These are phyloP conservation scores for Pocillopora damicornis DNA, from an alignment of 64 coral and sea anemone genomes.

Conservation along the genomic window DNA sequence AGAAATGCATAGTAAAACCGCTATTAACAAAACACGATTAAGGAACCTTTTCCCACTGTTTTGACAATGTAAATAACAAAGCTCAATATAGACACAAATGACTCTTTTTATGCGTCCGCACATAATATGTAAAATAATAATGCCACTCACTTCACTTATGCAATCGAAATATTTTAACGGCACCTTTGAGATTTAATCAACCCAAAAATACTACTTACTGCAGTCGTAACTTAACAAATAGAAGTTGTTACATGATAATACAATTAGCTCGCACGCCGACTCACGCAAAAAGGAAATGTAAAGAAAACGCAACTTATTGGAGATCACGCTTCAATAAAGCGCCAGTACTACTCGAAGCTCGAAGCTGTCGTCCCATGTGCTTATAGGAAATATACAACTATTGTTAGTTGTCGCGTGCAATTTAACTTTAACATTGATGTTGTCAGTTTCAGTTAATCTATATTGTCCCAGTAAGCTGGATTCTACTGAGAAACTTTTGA, in stretches of 20 bases:
- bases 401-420: slow-evolving; percentile 34
- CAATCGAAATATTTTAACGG: background rate
- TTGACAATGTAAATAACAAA: slow-evolving; percentile 14
- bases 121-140: background rate
- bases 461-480: slow-evolving; percentile 26
- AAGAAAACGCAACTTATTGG: background rate
- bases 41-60: slow-evolving; percentile 1
- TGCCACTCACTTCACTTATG: background rate
- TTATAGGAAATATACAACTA: background rate
- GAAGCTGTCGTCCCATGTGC: background rate
- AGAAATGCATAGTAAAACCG: slow-evolving; percentile 16
- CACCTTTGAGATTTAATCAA: background rate
- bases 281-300: slow-evolving; percentile 32
- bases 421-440: slow-evolving; percentile 37
- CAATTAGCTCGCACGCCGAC: background rate
- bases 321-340: slow-evolving; percentile 29
- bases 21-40: slow-evolving; percentile 41
- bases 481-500: slow-evolving; percentile 34
- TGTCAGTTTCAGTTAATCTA: slow-evolving; percentile 40
- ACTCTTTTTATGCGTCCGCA: slow-evolving; percentile 5
- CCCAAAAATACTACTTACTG: background rate
- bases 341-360: background rate
- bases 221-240: background rate
- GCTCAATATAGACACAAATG: slow-evolving; percentile 31
- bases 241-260: background rate